These are phyloP conservation scores for Gorsachius magnificus DNA, from an alignment of 2,797 vertebrate species.

Conservation along the genomic window DNA sequence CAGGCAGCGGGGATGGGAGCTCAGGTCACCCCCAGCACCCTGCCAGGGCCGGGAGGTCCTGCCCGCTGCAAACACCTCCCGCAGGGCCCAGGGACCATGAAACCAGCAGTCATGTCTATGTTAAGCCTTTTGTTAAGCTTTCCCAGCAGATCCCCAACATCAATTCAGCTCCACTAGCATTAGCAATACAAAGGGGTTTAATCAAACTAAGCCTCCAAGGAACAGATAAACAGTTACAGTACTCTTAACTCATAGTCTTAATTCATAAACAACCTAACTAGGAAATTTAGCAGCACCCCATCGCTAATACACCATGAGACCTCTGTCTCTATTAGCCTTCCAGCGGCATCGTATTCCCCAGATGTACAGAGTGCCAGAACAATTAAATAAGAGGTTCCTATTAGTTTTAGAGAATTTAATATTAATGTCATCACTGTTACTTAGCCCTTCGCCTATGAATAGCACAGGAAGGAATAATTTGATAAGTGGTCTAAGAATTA, in stretches of 20 bases:
- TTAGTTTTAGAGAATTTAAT: conserved; percentile 32
- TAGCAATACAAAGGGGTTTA: conserved; percentile 28
- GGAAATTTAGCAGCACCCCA: neutral
- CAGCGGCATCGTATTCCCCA: neutral
- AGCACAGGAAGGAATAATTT: conserved; percentile 37
- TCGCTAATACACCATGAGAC: neutral
- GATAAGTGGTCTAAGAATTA: conserved; percentile 34
- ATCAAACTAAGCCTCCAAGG: conserved; percentile 28
- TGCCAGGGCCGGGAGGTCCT: neutral
- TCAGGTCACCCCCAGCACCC: neutral
- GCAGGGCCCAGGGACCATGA: fast-evolving
- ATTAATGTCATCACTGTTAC: conserved; percentile 10
- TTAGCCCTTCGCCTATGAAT: conserved; percentile 16
- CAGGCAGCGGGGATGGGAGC: neutral
- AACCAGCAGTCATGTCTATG: neutral
- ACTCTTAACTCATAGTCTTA: neutral
- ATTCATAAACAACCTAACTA: neutral
- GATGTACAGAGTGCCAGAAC: neutral
- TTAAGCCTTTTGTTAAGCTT: conserved; percentile 1
- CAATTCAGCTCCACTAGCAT: neutral
- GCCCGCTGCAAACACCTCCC: neutral
- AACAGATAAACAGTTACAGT: neutral
- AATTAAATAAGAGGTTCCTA: conserved; percentile 36
- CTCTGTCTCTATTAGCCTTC: neutral
- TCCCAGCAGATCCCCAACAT: neutral